Evolutionary conservation across 2,113 vertebrate genomes (phyloP), one percentile per base, ranked within the genome.

Genomic region (Orycteropus afer): DNA sequence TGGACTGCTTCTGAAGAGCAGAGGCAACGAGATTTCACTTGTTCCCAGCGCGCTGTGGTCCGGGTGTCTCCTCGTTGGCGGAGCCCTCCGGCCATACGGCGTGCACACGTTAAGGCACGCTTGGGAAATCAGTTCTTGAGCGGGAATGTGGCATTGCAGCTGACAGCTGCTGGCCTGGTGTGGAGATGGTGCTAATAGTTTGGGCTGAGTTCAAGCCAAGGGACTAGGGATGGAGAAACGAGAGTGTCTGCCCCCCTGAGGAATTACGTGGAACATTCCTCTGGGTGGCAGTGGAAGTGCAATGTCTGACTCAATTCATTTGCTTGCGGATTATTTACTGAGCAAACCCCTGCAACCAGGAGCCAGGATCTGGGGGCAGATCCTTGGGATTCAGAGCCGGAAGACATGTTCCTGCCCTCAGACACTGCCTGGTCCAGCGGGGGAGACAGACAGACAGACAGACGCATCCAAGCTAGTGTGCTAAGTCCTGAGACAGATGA

Each of bases 101-200:
- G 37, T 51, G 0, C 23, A 1, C 71, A 22, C 53, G 94, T 82
- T 6, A 0, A 5, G 25, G 40, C 93, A 71, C 92, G 83, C 92
- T 86, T 94, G 97, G 97, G 95, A 97, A 97, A n/a, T 92, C 94
- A 93, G n/a, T 90, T 94, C 89, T 85, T 0, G 1, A 94, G 93
- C 86, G 49, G 96, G 93, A 89, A 83, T 84, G 90, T 85, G 37
- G 91, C 59, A 23, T 61, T 85, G 86, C 97, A 97, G 97, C 97
- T 98, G 98, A n/a, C n/a, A n/a, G n/a, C n/a, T n/a, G n/a, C 94
- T 15, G 79, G 77, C 86, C 89, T 47, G 77, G 53, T 71, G 95
- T 77, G 89, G 88, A 57, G 84, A 94, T n/a, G n/a, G n/a, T n/a
- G 88, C 94, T 96, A 94, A 95, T 96, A 96, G 67, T 90, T 71